Evolutionary conservation across 1,140 invertebrate genomes (phyloP).

Genomic region (Ips nitidus): DNA sequence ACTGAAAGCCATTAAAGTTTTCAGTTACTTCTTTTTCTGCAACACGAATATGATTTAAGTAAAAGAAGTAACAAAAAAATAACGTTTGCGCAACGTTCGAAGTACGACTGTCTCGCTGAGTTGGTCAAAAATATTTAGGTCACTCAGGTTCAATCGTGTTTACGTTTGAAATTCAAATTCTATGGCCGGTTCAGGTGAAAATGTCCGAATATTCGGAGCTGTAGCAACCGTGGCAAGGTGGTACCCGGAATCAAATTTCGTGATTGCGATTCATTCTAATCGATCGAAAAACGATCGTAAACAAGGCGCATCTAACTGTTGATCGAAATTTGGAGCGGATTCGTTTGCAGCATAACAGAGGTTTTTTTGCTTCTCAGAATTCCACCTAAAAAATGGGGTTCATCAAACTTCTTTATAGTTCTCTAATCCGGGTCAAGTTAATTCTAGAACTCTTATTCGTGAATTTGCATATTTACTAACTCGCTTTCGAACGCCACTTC

Average conservation of each 20-base stretch:
- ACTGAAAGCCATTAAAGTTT: background rate
- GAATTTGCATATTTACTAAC: background rate
- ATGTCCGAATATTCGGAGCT: background rate
- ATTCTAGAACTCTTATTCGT: background rate
- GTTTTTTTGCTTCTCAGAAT: constrained; percentile 6
- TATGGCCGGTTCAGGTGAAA: background rate
- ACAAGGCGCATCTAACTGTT: constrained; percentile 19
- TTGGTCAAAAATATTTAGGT: background rate
- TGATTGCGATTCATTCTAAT: constrained; percentile 20
- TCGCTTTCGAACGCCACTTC: background rate
- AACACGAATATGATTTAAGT: background rate
- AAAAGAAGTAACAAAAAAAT: constrained; percentile 1
- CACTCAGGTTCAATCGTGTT: background rate
- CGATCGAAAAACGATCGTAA: constrained; percentile 16
- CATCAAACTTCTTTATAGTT: constrained; percentile 13
- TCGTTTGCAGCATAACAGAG: constrained; percentile 11
- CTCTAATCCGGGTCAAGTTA: constrained; percentile 12
- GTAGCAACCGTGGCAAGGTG: background rate
- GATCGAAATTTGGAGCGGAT: constrained; percentile 15
- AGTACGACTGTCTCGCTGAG: background rate
- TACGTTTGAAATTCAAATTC: constrained; percentile 5
- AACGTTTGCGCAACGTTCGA: background rate
- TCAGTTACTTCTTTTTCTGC: background rate
- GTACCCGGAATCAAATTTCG: constrained; percentile 16
- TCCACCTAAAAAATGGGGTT: constrained; percentile 13